Conservation (phyloP, 23 tunicate genomes). For the Styela plicata region DNA sequence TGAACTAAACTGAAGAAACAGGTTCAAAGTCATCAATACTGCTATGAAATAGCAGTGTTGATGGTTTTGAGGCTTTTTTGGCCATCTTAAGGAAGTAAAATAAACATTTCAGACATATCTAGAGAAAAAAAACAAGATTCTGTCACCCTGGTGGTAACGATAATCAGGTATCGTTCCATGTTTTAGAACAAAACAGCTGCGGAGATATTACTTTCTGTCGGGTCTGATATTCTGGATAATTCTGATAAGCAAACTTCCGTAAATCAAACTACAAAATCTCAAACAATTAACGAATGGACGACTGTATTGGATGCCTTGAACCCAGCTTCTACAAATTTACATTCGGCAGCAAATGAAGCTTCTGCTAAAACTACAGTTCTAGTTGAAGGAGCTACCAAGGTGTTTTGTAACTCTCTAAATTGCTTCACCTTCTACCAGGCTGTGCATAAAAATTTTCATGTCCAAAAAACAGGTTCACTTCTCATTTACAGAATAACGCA, state of each 20-base stretch:
- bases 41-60: too few species aligned
- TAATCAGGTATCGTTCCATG: too few species aligned
- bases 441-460: neutral
- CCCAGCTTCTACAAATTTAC: neutral
- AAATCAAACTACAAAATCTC: neutral
- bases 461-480: too few species aligned
- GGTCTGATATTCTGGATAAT: slow-evolving; percentile 36
- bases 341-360: neutral
- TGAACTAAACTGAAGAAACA: too few species aligned
- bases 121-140: too few species aligned
- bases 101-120: too few species aligned
- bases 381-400: slow-evolving; percentile 13
- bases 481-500: too few species aligned
- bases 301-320: neutral
- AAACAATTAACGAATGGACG: neutral
- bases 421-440: neutral
- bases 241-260: neutral
- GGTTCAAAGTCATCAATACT: too few species aligned
- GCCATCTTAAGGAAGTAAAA: too few species aligned
- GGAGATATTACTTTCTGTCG: slow-evolving; percentile 74
- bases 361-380: slow-evolving; percentile 1
- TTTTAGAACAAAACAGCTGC: slow-evolving; percentile 67
- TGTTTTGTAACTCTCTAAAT: too few species aligned
- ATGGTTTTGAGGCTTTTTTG: too few species aligned
- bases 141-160: too few species aligned